These are phyloP conservation scores for Timema podura DNA, from an alignment of 2,888 invertebrate genomes.

Conservation along the genomic window DNA sequence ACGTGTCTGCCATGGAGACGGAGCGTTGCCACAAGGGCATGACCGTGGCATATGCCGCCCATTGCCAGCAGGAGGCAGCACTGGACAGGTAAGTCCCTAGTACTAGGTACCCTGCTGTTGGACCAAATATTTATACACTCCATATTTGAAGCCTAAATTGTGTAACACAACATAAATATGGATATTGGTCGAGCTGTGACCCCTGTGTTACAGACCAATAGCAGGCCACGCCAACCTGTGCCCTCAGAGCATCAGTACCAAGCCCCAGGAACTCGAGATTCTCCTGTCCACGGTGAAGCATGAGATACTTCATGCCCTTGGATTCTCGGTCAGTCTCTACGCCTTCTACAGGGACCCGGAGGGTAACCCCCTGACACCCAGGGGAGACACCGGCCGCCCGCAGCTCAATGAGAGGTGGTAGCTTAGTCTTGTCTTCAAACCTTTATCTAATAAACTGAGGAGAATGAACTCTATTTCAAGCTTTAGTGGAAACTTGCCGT, in stretches of 20 bases:
- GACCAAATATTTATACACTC: too few species aligned
- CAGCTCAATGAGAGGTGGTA: constrained; percentile 81
- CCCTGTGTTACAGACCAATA: constrained; percentile 74
- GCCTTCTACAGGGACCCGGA: constrained; percentile 91
- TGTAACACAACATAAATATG: constrained; percentile 12
- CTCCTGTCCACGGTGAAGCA: constrained; percentile 95
- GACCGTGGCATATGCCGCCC: constrained; percentile 96
- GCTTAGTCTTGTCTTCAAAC: too few species aligned
- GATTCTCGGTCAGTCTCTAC: constrained; percentile 94
- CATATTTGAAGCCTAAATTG: background rate
- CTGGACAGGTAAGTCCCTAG: constrained; percentile 75
- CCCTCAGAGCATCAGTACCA: constrained; percentile 88
- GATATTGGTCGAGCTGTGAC: too few species aligned
- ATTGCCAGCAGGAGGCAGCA: constrained; percentile 94
- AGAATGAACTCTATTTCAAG: too few species aligned
- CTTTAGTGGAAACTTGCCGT: too few species aligned
- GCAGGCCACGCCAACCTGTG: constrained; percentile 99
- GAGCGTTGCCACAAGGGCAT: constrained; percentile 85
- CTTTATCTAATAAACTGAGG: too few species aligned
- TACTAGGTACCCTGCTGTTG: too few species aligned
- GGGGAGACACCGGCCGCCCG: constrained; percentile 85
- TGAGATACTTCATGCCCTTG: constrained; percentile 95
- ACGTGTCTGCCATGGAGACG: constrained; percentile 92
- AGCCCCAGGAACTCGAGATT: constrained; percentile 84
- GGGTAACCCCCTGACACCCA: constrained; percentile 82